These are phyloP conservation scores for Condylostylus longicornis DNA, from an alignment of 1,140 invertebrate species.

Conservation along the genomic window DNA sequence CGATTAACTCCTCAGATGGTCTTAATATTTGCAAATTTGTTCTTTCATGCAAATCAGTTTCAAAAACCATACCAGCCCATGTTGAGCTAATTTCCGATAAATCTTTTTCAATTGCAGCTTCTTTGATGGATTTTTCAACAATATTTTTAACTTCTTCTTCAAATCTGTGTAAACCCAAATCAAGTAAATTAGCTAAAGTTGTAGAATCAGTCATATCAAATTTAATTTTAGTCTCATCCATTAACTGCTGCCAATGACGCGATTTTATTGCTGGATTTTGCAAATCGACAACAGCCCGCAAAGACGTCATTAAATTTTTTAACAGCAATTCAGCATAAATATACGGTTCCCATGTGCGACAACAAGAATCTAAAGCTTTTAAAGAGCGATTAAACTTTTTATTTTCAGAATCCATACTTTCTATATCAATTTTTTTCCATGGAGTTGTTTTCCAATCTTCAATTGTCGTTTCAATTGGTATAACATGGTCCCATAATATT, in stretches of 20 bases:
- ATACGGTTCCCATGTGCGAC: conserved; percentile 56
- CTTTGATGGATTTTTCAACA: conserved; percentile 89
- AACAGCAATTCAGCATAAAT: conserved; percentile 53
- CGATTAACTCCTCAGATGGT: conserved; percentile 75
- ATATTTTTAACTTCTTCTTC: conserved; percentile 92
- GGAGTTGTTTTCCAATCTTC: conserved; percentile 83
- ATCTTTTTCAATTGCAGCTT: conserved; percentile 83
- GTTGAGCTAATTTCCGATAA: conserved; percentile 61
- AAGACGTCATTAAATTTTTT: conserved; percentile 72
- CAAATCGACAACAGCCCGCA: conserved; percentile 78
- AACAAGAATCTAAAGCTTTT: conserved; percentile 72
- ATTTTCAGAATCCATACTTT: conserved; percentile 86
- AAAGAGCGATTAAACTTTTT: conserved; percentile 80
- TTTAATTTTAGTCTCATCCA: conserved; percentile 73
- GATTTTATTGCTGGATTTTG: conserved; percentile 88
- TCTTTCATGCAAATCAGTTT: conserved; percentile 61
- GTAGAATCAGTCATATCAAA: conserved; percentile 58
- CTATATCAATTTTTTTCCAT: conserved; percentile 87
- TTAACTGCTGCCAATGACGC: conserved; percentile 84
- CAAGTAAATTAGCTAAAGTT: conserved; percentile 73
- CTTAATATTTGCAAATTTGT: conserved; percentile 62
- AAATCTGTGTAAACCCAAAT: conserved; percentile 75
- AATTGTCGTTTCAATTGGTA: conserved; percentile 63
- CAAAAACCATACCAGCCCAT: conserved; percentile 74
- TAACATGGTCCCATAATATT: conserved; percentile 80